Evolutionary conservation across 92 coral and sea anemone species (phyloP), one percentile per base, ranked within the genome.

Genomic region (Porites evermanni): DNA sequence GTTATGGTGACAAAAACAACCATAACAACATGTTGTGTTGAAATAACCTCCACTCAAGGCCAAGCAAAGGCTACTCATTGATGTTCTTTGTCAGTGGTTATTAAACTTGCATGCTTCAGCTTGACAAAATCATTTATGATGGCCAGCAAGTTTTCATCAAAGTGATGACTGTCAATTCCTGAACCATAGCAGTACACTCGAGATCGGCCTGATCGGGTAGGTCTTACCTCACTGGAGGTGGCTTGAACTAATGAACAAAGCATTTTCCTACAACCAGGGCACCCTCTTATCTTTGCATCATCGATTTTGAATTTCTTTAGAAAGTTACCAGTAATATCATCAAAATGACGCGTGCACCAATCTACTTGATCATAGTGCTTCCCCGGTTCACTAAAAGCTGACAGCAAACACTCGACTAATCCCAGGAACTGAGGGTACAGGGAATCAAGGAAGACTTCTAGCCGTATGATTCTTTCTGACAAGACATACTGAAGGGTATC

Each of bases 401-500:
- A 29, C 32, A 70, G 6, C 52, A 17, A 13, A 70, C 75, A 70
- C 53, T 12, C 75, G n/a, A 70, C 53, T 3, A 70, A 19, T 38
- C 75, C 75, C 2, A 70, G 26, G 2, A 70, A 70, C 53, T 70
- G 75, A 8, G 75, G 75, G 20, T 70, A 70, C 75, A 70, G 19
- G 12, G 52, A 12, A 13, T 70, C 54, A 38, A 70, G 75, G 47
- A 29, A 70, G 3, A 3, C 74, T 69, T 69, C 74, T 38, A 69
- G 16, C n/a, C 38, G 47, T 18, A 8, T 8, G 29, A 69, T 69
- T 54, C 75, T 70, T 60, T 77, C 80, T 21, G 78, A 32, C 44
- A 83, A 80, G 61, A 72, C 13, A 63, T 73, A 67, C 7, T 70
- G 80, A 19, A 78, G 50, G 20, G 58, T 83, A 19, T 47, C 69